Percentiles rank a stretch among this genome's conserved stretches.
phyloP scores from a whole-genome alignment of 1,140 invertebrate species.

The Armadillidium nasatum region DNA sequence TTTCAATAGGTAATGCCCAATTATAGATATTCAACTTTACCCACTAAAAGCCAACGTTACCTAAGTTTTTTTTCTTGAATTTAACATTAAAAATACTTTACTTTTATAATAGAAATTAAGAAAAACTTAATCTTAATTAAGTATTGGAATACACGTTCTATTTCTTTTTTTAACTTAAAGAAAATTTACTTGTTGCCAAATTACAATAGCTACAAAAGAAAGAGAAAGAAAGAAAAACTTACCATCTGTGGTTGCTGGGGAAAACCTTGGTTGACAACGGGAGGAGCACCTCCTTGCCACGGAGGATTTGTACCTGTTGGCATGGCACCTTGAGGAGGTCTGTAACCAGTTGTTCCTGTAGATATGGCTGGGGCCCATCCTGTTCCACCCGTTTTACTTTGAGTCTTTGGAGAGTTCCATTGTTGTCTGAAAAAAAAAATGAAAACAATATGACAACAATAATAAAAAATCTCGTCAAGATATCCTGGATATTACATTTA shows the following conservation, averaged over 20 bases:
- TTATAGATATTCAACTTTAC: too few relatives aligned
- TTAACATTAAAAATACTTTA: neutral
- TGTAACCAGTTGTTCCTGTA: neutral
- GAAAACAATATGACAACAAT: neutral
- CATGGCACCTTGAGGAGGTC: neutral
- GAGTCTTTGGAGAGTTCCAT: conserved; percentile 45
- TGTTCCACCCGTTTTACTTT: conserved; percentile 46
- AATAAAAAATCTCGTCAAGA: neutral
- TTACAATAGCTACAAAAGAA: neutral
- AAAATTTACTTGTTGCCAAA: neutral
- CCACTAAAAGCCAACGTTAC: too few relatives aligned
- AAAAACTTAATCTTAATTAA: neutral
- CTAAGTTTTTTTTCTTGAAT: neutral
- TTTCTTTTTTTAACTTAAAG: neutral
- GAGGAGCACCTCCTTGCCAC: neutral
- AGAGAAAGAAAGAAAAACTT: too few relatives aligned
- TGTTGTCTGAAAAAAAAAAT: conserved; percentile 28
- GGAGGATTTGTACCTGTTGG: neutral
- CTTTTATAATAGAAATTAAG: neutral
- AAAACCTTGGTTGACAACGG: neutral
- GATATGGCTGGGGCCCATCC: conserved; percentile 45
- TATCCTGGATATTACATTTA: neutral
- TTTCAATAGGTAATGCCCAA: too few relatives aligned
- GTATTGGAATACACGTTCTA: neutral
- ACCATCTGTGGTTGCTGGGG: neutral